Conservation (phyloP, 2,888 invertebrate genomes). For the Thysanoteuthis rhombus region DNA sequence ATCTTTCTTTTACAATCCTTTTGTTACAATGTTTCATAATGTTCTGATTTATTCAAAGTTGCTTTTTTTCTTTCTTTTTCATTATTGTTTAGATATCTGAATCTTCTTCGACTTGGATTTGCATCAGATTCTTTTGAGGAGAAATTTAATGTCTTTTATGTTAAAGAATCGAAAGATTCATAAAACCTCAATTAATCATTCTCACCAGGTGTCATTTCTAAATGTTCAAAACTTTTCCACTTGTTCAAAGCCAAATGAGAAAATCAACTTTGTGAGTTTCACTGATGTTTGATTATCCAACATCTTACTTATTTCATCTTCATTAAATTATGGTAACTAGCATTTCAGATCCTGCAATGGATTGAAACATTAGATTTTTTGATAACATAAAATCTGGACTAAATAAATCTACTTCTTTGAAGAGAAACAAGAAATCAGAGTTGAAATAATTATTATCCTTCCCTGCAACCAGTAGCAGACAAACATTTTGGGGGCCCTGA, state of each 20-base stretch:
- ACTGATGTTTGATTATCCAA: not conserved
- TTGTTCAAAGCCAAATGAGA: not conserved
- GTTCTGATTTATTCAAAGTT: not conserved
- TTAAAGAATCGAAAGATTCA: not conserved
- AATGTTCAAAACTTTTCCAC: not conserved
- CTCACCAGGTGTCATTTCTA: not conserved
- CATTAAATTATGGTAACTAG: not conserved
- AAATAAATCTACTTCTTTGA: not conserved
- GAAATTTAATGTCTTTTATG: not conserved
- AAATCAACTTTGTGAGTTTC: not conserved
- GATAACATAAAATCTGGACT: not conserved
- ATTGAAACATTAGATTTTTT: not conserved
- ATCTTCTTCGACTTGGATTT: not conserved
- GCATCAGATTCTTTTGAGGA: not conserved
- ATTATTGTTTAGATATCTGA: not conserved
- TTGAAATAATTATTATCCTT: too few relatives aligned
- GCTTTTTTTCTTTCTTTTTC: not conserved
- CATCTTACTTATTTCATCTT: not conserved
- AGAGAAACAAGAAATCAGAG: not conserved
- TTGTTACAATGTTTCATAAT: not conserved
- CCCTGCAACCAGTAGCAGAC: too few relatives aligned
- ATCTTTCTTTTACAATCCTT: not conserved
- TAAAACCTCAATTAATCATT: not conserved
- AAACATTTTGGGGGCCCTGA: too few relatives aligned
- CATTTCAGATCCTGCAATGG: too few relatives aligned